Evolutionary conservation across 1,140 invertebrate species (phyloP).

Genomic region (Anastrepha ludens): DNA sequence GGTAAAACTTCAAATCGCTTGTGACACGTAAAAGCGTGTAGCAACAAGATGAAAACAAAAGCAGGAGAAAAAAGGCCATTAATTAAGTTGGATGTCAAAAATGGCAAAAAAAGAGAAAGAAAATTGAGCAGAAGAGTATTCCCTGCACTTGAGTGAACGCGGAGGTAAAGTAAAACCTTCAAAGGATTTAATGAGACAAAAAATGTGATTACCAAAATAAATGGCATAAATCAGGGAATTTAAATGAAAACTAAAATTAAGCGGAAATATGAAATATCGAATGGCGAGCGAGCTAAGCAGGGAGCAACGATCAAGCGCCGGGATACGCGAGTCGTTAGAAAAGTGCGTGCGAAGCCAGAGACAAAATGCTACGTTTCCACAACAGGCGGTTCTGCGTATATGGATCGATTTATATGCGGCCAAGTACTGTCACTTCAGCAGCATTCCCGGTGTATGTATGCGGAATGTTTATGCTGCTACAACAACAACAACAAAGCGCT

Average conservation of each 20-base stretch:
- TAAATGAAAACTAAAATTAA: neutral
- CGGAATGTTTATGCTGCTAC: no score
- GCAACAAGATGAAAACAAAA: neutral
- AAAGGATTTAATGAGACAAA: neutral
- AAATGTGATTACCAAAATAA: neutral
- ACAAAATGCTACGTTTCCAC: no score
- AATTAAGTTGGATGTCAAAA: constrained; percentile 22
- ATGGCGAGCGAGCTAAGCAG: neutral
- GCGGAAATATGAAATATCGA: neutral
- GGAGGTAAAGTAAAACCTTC: neutral
- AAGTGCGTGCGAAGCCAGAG: no score
- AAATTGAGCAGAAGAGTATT: neutral
- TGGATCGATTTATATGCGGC: no score
- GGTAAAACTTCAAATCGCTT: neutral
- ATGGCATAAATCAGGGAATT: neutral
- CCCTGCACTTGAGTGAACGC: neutral
- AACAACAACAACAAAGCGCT: no score
- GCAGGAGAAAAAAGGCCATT: neutral
- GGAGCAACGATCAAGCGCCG: neutral
- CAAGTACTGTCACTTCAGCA: no score
- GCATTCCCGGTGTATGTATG: no score
- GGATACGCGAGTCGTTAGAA: no score
- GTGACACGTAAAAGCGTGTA: constrained; percentile 19
- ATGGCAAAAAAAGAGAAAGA: neutral
- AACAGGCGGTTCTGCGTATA: no score